Percentiles rank a stretch among this genome's conserved stretches.
Evolutionary conservation across 2,113 vertebrate genomes (phyloP).

Genomic region (Bufo gargarizans): DNA sequence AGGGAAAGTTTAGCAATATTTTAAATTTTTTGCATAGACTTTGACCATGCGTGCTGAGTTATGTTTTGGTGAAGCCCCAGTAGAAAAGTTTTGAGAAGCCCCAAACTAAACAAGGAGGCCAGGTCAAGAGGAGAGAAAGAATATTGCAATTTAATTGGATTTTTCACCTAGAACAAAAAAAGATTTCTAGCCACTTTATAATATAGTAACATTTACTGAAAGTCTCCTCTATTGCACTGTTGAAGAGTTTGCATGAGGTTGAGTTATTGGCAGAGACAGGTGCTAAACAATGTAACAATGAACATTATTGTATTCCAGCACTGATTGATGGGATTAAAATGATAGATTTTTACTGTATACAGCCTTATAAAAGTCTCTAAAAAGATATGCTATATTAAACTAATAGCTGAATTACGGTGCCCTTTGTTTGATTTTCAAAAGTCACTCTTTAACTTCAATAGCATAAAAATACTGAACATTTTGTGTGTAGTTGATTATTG

Average conservation of each 20-base stretch:
- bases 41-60: too few species aligned
- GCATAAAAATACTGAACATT: slow-evolving; percentile 8
- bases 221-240: not conserved
- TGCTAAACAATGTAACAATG: slow-evolving; percentile 21
- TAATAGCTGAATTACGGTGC: not conserved
- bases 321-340: slow-evolving; percentile 1
- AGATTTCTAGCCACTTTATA: not conserved
- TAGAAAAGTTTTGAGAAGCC: too few species aligned
- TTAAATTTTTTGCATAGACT: too few species aligned
- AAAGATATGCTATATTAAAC: not conserved
- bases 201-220: not conserved
- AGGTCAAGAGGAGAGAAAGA: not conserved
- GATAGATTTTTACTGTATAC: slow-evolving; percentile 30
- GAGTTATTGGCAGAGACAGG: slow-evolving; percentile 9
- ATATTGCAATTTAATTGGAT: not conserved
- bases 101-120: not conserved
- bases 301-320: not conserved
- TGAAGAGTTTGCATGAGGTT: too few species aligned
- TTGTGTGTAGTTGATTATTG: not conserved
- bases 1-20: too few species aligned
- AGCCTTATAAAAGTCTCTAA: not conserved
- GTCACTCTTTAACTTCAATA: slow-evolving; percentile 43
- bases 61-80: too few species aligned
- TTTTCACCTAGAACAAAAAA: not conserved
- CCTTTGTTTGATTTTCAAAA: slow-evolving; percentile 34